Base-by-base conservation (phyloP, 2,113 vertebrate species). In the Nerophis ophidion region DNA sequence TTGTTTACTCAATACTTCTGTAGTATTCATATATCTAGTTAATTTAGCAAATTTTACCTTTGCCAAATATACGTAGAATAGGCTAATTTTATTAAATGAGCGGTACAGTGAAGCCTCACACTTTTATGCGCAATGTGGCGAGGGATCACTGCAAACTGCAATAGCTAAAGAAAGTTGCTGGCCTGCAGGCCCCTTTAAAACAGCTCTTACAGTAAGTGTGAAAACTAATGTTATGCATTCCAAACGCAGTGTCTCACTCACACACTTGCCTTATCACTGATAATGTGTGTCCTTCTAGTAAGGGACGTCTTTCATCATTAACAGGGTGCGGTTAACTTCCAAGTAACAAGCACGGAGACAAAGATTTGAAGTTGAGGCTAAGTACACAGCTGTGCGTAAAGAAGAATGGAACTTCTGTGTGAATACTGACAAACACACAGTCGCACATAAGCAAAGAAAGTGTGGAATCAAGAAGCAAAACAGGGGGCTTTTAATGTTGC, bases 401-500 rank as follows among this genome's bases (percentile, higher is more conserved):
- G 72, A 72, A 83, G 78, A 78, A 80, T 70, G 60, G 64, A 69
- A 54, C 64, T 71, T 74, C 70, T 81, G 71, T 80, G 57, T 53
- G 26, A 64, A 66, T 59, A 15, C 59, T 38, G 61, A 60, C 68
- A 68, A 40, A 59, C 63, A 61, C 34, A 57, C 44, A 11, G 26
- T 17, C 17, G 19, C 60, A 67, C 53, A 60, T 53, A 57, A 38
- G 45, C 66, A 60, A 66, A 50, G 57, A 9, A 73, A 77, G 57
- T 68, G 65, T 64, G 65, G 68, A 70, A 79, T 78, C 62, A 60
- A 74, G 74, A 64, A 44, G 71, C 36, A 58, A 82, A 74, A 87
- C 86, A 87, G 75, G 76, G 68, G 61, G 57, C 83, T 84, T 86
- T 84, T 77, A 80, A 79, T 68, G 73, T 82, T 66, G 66, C 70